phyloP scores from a whole-genome alignment of 2,797 vertebrate species.

The Natrix natrix region DNA sequence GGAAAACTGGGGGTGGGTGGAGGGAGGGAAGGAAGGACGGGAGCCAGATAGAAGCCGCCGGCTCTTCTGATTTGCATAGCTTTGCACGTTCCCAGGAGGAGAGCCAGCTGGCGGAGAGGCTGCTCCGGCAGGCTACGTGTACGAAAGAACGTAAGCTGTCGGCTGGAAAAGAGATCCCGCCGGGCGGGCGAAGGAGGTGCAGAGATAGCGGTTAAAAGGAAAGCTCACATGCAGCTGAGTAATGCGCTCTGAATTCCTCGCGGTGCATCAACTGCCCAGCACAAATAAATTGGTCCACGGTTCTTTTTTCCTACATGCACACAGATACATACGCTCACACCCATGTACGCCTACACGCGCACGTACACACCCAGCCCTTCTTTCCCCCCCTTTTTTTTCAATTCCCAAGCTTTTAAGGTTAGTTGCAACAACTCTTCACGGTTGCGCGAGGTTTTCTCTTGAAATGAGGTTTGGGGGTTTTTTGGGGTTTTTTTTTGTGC shows the following conservation, averaged over 20 bases:
- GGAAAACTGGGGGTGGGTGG: not conserved
- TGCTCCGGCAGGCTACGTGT: constrained; percentile 23
- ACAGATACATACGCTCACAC: not conserved
- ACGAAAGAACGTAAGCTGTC: constrained; percentile 7
- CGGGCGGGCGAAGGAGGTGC: not conserved
- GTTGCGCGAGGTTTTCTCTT: not conserved
- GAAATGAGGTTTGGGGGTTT: too few species aligned
- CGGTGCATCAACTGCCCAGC: not conserved
- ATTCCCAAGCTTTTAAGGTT: not conserved
- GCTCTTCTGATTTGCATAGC: not conserved
- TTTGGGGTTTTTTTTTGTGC: too few species aligned
- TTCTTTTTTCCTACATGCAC: not conserved
- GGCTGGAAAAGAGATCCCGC: not conserved
- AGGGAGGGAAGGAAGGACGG: too few species aligned
- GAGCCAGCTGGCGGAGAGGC: not conserved
- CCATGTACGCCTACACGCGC: not conserved
- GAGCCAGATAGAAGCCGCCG: not conserved
- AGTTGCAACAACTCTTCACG: not conserved
- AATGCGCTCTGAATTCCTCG: not conserved
- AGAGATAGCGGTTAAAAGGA: not conserved
- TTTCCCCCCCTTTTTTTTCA: not conserved
- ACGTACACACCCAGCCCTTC: not conserved
- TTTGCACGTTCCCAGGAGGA: not conserved
- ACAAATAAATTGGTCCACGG: not conserved
- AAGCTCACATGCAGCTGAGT: not conserved